A percentile compares a stretch with the other conserved stretches of the same genome.
Conservation (phyloP, 2,797 vertebrate species). For the Erithacus rubecula region DNA sequence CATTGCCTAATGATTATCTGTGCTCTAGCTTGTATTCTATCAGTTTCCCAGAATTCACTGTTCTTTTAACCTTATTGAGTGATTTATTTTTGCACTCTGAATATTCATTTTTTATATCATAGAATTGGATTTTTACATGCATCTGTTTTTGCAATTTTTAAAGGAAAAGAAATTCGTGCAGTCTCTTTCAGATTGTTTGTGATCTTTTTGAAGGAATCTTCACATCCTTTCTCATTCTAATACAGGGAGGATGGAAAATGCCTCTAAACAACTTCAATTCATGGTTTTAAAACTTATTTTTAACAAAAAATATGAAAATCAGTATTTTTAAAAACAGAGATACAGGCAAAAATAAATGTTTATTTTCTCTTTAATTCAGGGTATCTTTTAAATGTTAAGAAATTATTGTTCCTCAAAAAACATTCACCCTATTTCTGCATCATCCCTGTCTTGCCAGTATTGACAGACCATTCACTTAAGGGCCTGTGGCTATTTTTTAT, state of each 20-base stretch:
- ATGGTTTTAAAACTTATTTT: neutral
- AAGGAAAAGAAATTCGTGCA: neutral
- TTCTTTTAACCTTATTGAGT: constrained; percentile 51
- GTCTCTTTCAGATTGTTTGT: neutral
- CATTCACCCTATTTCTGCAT: neutral
- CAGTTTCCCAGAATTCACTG: constrained; percentile 50
- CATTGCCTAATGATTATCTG: constrained; percentile 44
- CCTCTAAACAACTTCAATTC: neutral
- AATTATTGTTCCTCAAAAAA: neutral
- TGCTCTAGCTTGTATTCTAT: constrained; percentile 30
- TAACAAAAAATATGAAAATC: neutral
- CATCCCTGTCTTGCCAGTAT: neutral
- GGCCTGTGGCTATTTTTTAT: neutral
- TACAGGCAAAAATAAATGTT: neutral
- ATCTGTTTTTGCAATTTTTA: neutral
- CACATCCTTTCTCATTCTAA: neutral
- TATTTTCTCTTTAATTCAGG: neutral
- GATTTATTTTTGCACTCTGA: constrained; percentile 52
- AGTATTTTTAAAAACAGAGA: neutral
- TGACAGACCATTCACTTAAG: neutral
- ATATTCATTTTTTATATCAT: constrained; percentile 11
- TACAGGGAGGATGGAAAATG: neutral
- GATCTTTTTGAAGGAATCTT: neutral
- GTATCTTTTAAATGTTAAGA: neutral
- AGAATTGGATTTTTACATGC: neutral